Percentiles rank a stretch among this genome's conserved stretches.
These are phyloP conservation scores for Drosophila tripunctata DNA, from an alignment of 2,888 invertebrate genomes.

Conservation along the genomic window DNA sequence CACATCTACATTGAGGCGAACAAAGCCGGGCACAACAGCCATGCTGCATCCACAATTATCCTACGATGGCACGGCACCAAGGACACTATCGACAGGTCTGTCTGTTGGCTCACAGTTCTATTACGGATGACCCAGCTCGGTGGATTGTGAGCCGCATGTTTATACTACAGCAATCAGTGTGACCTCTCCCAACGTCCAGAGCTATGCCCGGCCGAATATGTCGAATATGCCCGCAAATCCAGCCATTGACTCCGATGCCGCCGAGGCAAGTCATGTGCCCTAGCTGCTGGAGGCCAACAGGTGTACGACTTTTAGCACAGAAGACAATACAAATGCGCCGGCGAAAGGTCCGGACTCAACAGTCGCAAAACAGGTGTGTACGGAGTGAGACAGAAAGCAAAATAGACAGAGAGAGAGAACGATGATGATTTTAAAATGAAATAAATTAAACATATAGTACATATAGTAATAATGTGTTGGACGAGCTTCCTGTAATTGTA, in stretches of 20 bases:
- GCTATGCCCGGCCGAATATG: conserved; percentile 21
- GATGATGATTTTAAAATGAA: conserved; percentile 53
- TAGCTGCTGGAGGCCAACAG: conserved; percentile 49
- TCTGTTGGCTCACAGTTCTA: conserved; percentile 83
- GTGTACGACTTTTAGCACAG: conserved; percentile 18
- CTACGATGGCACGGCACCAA: conserved; percentile 83
- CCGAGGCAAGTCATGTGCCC: conserved; percentile 38
- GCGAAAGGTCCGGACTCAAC: conserved; percentile 16
- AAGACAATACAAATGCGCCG: conserved; percentile 65
- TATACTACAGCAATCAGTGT: conserved; percentile 45
- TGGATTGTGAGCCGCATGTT: conserved; percentile 61
- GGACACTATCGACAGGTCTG: conserved; percentile 83
- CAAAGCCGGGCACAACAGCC: conserved; percentile 52
- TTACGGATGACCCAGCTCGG: conserved; percentile 83
- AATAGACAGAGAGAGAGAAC: not conserved
- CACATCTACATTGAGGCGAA: conserved; percentile 66
- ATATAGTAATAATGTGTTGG: conserved; percentile 41
- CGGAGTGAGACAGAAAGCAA: conserved; percentile 18
- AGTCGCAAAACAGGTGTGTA: conserved; percentile 24
- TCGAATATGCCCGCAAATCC: conserved; percentile 21
- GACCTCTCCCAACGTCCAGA: conserved; percentile 26
- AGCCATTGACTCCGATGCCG: not conserved
- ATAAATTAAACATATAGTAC: conserved; percentile 6
- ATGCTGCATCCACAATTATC: conserved; percentile 77
- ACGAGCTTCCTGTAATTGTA: conserved; percentile 74